Base-by-base conservation (phyloP, 2,888 invertebrate species). In the Euplexia lucipara region DNA sequence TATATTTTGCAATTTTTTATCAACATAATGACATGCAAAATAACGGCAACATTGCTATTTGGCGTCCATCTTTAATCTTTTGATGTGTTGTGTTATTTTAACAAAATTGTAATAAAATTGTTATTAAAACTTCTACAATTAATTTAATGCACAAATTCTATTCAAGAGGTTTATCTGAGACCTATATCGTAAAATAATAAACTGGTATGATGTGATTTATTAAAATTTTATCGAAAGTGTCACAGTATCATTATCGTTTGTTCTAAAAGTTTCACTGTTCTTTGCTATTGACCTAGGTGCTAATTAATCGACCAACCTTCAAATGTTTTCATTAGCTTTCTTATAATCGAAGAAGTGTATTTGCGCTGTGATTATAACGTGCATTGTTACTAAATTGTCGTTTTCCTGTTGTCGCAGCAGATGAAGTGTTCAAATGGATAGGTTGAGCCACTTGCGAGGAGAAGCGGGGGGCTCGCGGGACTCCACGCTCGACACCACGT, bases 21-120 rank as follows among this genome's bases (percentile, higher is more conserved):
- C 63, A 70, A 47, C 49, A 30, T 72, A 79, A 84, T 85, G 83
- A 83, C 82, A 86, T 86, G 87, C 86, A 83, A 85, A 87, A 85
- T 80, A 85, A 83, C 82, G 88, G 89, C 93, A 94, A 93, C 92
- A 92, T 88, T 82, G 88, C 86, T 89, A 92, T 92, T 92, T 92
- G 90, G 95, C 95, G 95, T 95, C 95, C 95, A 95, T 95, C 95
- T 95, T 95, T 93, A 90, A 89, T 92, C 90, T 90, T 81, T 92
- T 93, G 92, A 91, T 94, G 93, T 94, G 91, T 93, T 94, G 92
- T 94, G 92, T 93, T 93, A 91, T 92, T 91, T 87, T 88, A 87
- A 80, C 84, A 87, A 90, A 91, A 91, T 89, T 90, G 83, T 85
- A 86, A 85, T 80, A 89, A 79, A 83, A 82, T 78, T 83, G 78